Base-by-base conservation (phyloP, 2,888 invertebrate species). In the Sicus ferrugineus region DNA sequence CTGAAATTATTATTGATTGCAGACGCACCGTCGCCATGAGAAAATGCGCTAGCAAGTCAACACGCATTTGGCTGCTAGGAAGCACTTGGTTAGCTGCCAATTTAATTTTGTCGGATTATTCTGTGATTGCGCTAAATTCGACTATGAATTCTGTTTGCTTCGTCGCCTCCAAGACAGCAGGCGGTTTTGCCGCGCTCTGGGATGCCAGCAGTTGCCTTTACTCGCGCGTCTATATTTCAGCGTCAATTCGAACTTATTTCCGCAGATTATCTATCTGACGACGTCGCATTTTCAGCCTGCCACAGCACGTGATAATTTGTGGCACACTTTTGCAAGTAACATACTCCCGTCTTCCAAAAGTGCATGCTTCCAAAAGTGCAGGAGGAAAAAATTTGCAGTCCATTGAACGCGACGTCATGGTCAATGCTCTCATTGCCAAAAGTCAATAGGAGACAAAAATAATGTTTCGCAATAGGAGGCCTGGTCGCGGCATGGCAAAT, bases 51-150 rank as follows among this genome's bases (percentile, higher is more conserved):
- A 59, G 21, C 31, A 48, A 30, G 21, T 48, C 58, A n/a, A 28
- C 46, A 64, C 61, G 59, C 54, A 65, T 56, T 67, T 67, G 54
- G 59, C 62, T 68, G 70, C 21, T 67, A 68, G 52, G 69, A 70
- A 72, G 46, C 46, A 70, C 73, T 82, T 83, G 83, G 82, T 77
- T 75, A 70, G 70, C 74, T 82, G 83, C 82, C 82, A 82, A 83
- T 80, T 83, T 80, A 80, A 83, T 82, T 80, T 77, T 76, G 75
- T 77, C 75, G 30, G 63, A 28, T 30, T 19, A 34, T 58, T 34
- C 58, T 58, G 19, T 7, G 31, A 34, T 5, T 14, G 66, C 66
- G 66, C 46, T 66, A 67, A 48, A 38, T 67, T 48, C 67, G 48
- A 59, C 67, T 59, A 48, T 34, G 67, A 67, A 59, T 67, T 67